Evolutionary conservation across 2,797 vertebrate species (phyloP).

Genomic region (Picus viridis): DNA sequence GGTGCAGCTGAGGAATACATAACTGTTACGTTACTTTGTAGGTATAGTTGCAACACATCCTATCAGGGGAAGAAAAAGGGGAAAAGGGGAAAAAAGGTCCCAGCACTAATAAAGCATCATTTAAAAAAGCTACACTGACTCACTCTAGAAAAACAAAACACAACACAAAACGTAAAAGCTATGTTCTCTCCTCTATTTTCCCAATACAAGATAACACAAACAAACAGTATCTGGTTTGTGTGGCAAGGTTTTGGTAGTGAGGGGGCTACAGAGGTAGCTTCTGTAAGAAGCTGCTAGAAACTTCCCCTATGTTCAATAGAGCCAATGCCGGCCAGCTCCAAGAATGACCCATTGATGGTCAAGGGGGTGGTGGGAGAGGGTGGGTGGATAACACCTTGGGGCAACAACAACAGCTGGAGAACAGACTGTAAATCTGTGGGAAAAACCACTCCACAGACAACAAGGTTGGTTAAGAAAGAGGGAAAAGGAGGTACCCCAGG

Average conservation of each 20-base stretch:
- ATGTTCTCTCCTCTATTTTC: not conserved
- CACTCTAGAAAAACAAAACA: not conserved
- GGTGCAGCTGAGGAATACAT: not conserved
- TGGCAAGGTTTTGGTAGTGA: not conserved
- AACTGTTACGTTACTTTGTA: not conserved
- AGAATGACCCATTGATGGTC: fast-evolving
- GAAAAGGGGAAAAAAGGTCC: too few species aligned
- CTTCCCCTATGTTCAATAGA: too few species aligned
- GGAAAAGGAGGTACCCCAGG: not conserved
- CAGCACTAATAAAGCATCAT: not conserved
- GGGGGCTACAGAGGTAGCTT: too few species aligned
- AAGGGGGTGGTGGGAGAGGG: too few species aligned
- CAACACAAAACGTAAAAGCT: not conserved
- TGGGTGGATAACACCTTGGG: too few species aligned
- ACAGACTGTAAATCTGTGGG: not conserved
- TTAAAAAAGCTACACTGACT: not conserved
- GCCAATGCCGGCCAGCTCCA: too few species aligned
- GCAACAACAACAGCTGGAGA: not conserved
- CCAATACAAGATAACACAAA: not conserved
- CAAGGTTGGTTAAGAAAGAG: too few species aligned
- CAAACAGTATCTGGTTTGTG: not conserved
- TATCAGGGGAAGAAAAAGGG: too few species aligned
- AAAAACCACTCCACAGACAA: not conserved
- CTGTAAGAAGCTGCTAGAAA: too few species aligned
- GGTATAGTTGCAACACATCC: not conserved